Evolutionary conservation across 1,140 invertebrate species (phyloP).

Genomic region (Pissodes strobi): DNA sequence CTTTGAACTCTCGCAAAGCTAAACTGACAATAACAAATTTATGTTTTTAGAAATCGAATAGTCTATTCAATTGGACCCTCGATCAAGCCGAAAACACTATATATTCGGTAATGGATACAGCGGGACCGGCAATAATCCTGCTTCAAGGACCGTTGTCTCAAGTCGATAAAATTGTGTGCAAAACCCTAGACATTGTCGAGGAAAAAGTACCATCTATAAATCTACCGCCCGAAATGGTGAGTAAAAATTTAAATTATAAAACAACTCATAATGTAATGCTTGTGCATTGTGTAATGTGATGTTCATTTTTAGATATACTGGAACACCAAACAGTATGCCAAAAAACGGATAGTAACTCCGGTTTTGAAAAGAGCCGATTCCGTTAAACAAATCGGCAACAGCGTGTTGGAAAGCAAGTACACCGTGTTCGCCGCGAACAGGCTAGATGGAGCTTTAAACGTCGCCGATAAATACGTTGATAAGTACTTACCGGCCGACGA

Average conservation of each 20-base stretch:
- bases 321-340: conserved; percentile 75
- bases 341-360: conserved; percentile 64
- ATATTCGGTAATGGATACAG: conserved; percentile 66
- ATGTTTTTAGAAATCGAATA: conserved; percentile 65
- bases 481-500: conserved; percentile 73
- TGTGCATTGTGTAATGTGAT: too few relatives aligned
- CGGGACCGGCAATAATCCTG: conserved; percentile 68
- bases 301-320: conserved; percentile 75
- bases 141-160: conserved; percentile 70
- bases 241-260: too few relatives aligned
- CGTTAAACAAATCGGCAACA: conserved; percentile 72
- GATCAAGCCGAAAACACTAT: conserved; percentile 72
- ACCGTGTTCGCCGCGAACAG: conserved; percentile 71
- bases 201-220: conserved; percentile 75
- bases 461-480: conserved; percentile 79
- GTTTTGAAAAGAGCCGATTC: conserved; percentile 76
- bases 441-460: conserved; percentile 71
- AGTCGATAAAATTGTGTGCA: conserved; percentile 76
- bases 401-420: conserved; percentile 67
- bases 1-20: too few relatives aligned
- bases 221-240: conserved; percentile 76
- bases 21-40: too few relatives aligned
- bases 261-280: too few relatives aligned
- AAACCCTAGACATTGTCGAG: conserved; percentile 76
- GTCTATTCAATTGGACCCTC: conserved; percentile 73